Percentiles rank a stretch among this genome's conserved stretches.
phyloP scores from a whole-genome alignment of 2,888 invertebrate genomes.

The Cerastis leucographa region DNA sequence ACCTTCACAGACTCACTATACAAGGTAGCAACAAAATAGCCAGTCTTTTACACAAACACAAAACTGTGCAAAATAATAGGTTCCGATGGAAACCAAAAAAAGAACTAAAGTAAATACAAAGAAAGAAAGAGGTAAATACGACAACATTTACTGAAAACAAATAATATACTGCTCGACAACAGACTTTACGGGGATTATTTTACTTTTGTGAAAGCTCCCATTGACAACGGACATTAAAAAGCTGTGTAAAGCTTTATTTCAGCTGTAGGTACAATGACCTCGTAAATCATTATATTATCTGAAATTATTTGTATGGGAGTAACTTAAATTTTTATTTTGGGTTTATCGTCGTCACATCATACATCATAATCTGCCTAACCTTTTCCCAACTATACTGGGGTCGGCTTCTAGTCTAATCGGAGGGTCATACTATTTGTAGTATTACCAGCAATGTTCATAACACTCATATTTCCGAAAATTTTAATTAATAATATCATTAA shows the following conservation, averaged over 20 bases:
- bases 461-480: too few species aligned
- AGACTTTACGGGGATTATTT: constrained; percentile 11
- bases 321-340: not conserved
- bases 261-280: constrained; percentile 1
- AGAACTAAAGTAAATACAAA: not conserved
- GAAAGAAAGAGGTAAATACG: not conserved
- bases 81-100: not conserved
- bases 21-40: not conserved
- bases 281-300: constrained; percentile 3
- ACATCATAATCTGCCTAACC: too few species aligned
- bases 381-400: too few species aligned
- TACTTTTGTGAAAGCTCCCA: constrained; percentile 25
- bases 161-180: not conserved
- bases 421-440: too few species aligned
- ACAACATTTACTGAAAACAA: constrained; percentile 13
- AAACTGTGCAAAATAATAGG: constrained; percentile 3
- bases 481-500: too few species aligned
- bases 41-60: not conserved
- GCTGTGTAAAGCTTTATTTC: constrained; percentile 4
- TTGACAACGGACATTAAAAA: constrained; percentile 15
- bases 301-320: not conserved
- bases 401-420: too few species aligned
- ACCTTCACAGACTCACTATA: not conserved
- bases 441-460: too few species aligned
- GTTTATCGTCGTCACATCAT: too few species aligned